Evolutionary conservation across 2,888 invertebrate species (phyloP).

Genomic region (Netelia melanura): DNA sequence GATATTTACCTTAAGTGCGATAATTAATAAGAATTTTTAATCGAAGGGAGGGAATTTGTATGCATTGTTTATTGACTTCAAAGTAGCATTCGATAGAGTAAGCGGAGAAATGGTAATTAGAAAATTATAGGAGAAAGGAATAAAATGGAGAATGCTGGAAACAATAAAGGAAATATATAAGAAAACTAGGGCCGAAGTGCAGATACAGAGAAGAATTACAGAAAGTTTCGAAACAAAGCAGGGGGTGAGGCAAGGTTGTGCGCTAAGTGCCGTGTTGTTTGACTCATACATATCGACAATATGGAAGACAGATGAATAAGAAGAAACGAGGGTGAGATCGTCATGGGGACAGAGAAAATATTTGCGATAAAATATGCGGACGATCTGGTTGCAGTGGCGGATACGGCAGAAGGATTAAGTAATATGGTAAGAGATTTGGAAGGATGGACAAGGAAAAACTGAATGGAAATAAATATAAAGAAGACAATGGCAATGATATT

Average conservation of each 20-base stretch:
- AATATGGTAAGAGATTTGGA: neutral
- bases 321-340: neutral
- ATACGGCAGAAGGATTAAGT: too few relatives aligned
- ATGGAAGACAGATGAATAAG: constrained; percentile 7
- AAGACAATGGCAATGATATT: neutral
- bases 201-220: constrained; percentile 38
- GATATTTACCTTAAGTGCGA: constrained; percentile 40
- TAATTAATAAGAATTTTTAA: constrained; percentile 29
- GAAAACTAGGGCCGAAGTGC: constrained; percentile 32
- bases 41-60: constrained; percentile 27
- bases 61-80: neutral
- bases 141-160: constrained; percentile 36
- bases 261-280: neutral
- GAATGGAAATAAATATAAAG: neutral
- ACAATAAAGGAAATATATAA: constrained; percentile 45
- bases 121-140: constrained; percentile 41
- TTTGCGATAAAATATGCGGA: neutral
- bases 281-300: constrained; percentile 2
- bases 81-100: neutral
- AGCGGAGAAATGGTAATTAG: constrained; percentile 40
- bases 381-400: too few relatives aligned
- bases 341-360: neutral
- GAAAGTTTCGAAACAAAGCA: constrained; percentile 44
- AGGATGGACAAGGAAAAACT: neutral
- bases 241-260: neutral